Base-by-base conservation (phyloP, 2,113 vertebrate genomes). In the Sitta europaea region DNA sequence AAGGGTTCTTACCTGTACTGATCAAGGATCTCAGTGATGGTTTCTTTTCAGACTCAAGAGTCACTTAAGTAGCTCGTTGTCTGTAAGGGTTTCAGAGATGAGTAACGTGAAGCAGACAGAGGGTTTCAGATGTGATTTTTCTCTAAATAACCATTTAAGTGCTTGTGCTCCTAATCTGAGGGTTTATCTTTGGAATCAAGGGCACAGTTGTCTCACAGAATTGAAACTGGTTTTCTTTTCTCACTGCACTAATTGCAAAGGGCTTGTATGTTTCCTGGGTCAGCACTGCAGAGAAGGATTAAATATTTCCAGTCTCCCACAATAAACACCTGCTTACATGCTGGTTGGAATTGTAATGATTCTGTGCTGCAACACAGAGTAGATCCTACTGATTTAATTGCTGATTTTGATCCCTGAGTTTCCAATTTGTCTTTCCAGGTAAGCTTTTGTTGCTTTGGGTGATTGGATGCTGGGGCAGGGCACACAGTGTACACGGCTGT, bases 21-120 rank as follows among this genome's bases (percentile, higher is more conserved):
- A 82, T 91, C 42, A 65, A 88, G 67, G 86, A 58, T 71, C 94
- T 80, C 2, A 90, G 31, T 33, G n/a, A 48, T 54, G 71, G 57
- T 67, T 93, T 91, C 80, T 94, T 96, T 83, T 87, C 83, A 86
- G 80, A 75, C 57, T 95, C 35, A 63, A 93, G 88, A 86, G 79
- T 65, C 59, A 73, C 91, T 90, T 59, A 68, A 96, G 74, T 51
- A 79, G 51, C 51, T 77, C 6, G 42, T 89, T 90, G 73, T 71
- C 79, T 85, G 0, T 17, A 40, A 93, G 86, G 54, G 63, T 91
- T 92, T 95, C 5, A 11, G 28, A 59, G 89, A 86, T 15, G 55
- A 95, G 55, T 66, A 79, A 58, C 66, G 17, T n/a, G 13, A 83
- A 24, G 65, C 86, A 95, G 74, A 88, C 50, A 58, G 58, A 94